Evolutionary conservation across 1,140 invertebrate genomes (phyloP).

Genomic region (Samia ricini): DNA sequence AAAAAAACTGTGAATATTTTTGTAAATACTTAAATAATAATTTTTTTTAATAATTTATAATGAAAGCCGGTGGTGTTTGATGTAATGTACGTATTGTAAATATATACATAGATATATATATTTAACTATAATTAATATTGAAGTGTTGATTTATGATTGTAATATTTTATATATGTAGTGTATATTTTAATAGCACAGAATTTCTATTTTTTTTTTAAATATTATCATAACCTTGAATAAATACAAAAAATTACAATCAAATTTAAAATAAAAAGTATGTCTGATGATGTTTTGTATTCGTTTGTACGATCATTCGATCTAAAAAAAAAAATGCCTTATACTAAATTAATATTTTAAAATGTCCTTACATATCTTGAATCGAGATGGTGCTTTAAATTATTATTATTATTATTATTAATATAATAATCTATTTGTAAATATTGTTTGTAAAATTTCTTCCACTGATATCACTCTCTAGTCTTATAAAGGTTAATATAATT

Average conservation of each 20-base stretch:
- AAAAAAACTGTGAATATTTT: not conserved
- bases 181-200: not conserved
- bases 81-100: not conserved
- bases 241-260: not conserved
- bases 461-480: slow-evolving; percentile 59
- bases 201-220: not conserved
- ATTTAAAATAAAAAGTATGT: not conserved
- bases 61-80: not conserved
- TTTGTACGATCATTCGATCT: too few species aligned
- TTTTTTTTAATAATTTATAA: not conserved
- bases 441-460: slow-evolving; percentile 4
- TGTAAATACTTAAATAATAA: not conserved
- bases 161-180: not conserved
- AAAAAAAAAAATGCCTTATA: too few species aligned
- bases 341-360: too few species aligned
- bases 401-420: too few species aligned
- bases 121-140: not conserved
- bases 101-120: not conserved
- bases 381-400: not conserved
- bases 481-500: slow-evolving; percentile 18
- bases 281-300: too few species aligned
- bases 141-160: not conserved
- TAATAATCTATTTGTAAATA: slow-evolving; percentile 1
- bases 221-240: not conserved
- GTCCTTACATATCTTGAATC: too few species aligned